These are phyloP conservation scores for Cheirogaleus major DNA, from an alignment of 2,797 vertebrate species.

Conservation along the genomic window DNA sequence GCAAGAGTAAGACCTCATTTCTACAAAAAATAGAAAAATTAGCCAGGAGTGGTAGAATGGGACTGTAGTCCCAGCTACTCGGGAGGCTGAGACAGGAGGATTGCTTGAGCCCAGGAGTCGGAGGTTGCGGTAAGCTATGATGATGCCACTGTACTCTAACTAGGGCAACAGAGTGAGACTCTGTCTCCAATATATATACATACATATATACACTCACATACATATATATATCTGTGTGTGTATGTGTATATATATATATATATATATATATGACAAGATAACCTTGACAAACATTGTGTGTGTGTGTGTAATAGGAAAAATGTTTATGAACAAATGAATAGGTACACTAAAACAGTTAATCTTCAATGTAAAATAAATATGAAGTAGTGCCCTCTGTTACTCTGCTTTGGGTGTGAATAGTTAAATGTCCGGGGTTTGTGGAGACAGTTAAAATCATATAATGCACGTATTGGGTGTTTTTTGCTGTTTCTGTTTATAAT, in stretches of 20 bases:
- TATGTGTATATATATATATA: too few species aligned
- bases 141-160: not conserved
- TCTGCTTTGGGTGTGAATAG: not conserved
- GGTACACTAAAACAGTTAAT: not conserved
- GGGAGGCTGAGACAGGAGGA: not conserved
- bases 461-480: not conserved
- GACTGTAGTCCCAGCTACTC: not conserved
- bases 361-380: not conserved
- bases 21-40: not conserved
- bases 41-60: not conserved
- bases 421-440: not conserved
- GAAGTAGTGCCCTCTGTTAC: not conserved
- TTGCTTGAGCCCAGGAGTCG: not conserved
- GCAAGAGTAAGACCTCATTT: not conserved
- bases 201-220: too few species aligned
- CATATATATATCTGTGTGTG: fast-evolving
- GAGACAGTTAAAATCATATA: not conserved
- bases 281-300: not conserved
- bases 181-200: not conserved
- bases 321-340: not conserved
- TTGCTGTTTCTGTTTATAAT: not conserved
- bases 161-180: not conserved
- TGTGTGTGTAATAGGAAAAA: not conserved
- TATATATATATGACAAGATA: not conserved
- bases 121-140: not conserved